A percentile compares a stretch with the other conserved stretches of the same genome.
Evolutionary conservation across 2,113 vertebrate species (phyloP).

Genomic region (Chaetorhynchus papuensis): DNA sequence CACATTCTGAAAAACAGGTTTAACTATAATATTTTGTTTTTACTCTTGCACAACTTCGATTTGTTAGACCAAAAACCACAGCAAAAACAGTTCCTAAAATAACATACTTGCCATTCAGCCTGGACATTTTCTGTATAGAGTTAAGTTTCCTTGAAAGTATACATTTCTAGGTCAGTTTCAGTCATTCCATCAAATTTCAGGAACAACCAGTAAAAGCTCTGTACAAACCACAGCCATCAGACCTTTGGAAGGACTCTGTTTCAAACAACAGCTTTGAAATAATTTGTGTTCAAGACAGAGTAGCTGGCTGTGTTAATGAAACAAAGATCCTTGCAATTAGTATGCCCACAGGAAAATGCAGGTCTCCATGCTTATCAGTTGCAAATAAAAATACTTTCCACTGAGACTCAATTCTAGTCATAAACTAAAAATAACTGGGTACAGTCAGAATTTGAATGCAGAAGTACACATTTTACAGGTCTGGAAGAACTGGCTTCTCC

Average conservation of each 20-base stretch:
- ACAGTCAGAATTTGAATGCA: not conserved
- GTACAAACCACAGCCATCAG: not conserved
- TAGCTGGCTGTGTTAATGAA: not conserved
- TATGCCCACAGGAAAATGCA: not conserved
- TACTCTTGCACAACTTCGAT: not conserved
- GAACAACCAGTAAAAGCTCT: not conserved
- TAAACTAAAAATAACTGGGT: not conserved
- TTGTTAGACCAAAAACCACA: not conserved
- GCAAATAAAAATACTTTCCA: not conserved
- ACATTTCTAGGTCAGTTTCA: not conserved
- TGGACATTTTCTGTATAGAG: not conserved
- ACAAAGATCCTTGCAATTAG: not conserved
- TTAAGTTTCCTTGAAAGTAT: not conserved
- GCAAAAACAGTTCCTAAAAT: not conserved
- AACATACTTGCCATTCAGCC: not conserved
- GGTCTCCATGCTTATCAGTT: not conserved
- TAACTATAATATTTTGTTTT: not conserved
- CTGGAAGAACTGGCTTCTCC: slow-evolving; percentile 11
- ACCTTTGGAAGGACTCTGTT: not conserved
- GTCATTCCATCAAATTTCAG: not conserved
- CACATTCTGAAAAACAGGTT: not conserved
- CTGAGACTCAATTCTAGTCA: not conserved
- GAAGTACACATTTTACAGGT: not conserved
- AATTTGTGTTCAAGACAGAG: not conserved
- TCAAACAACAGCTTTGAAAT: not conserved